Percentiles rank a stretch among this genome's conserved stretches.
These are phyloP conservation scores for Pogonognathellus flavescens DNA, from an alignment of 1,140 invertebrate species.

Conservation along the genomic window DNA sequence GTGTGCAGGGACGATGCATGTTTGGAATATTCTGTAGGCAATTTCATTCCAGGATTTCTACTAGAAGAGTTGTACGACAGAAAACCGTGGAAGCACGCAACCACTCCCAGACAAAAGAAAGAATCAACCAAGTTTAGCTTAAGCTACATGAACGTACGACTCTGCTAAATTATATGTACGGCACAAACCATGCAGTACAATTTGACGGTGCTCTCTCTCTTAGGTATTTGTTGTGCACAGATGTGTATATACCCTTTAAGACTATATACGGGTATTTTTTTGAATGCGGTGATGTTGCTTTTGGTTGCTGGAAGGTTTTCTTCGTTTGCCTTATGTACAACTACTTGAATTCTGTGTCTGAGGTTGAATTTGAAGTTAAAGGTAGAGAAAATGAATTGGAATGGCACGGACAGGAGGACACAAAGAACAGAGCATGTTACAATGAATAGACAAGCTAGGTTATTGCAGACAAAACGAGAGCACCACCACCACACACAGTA, in stretches of 20 bases:
- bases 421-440: background rate
- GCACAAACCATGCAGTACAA: constrained; percentile 6
- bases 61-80: no score
- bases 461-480: background rate
- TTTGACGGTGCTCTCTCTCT: background rate
- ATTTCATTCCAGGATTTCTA: constrained; percentile 9
- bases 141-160: background rate
- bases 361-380: constrained; percentile 27
- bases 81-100: no score
- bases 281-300: constrained; percentile 13
- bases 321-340: background rate
- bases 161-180: constrained; percentile 6
- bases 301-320: constrained; percentile 14
- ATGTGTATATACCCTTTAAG: background rate
- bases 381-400: constrained; percentile 33
- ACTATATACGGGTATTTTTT: background rate
- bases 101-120: constrained; percentile 18
- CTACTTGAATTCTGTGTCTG: background rate
- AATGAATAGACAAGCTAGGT: background rate
- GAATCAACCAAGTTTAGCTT: constrained; percentile 19
- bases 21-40: constrained; percentile 39
- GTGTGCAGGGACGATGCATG: background rate
- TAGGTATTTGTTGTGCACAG: background rate
- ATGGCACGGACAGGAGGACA: constrained; percentile 19
- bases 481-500: no score